phyloP scores from a whole-genome alignment of 2,888 invertebrate genomes.

The Blera fallax region DNA sequence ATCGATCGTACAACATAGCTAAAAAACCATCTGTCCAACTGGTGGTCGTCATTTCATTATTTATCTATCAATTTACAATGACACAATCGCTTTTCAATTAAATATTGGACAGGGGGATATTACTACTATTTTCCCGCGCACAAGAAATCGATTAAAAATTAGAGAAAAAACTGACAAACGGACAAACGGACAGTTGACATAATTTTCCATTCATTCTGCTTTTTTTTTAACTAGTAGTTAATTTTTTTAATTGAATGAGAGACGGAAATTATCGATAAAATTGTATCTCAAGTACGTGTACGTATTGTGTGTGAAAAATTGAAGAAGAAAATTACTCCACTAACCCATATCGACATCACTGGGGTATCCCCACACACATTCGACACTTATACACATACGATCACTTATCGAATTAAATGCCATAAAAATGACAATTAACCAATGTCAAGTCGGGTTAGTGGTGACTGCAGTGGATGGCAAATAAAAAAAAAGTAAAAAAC shows the following conservation, averaged over 20 bases:
- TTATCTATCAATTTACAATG: constrained; percentile 56
- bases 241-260: constrained; percentile 56
- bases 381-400: constrained; percentile 15
- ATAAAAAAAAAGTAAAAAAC: neutral
- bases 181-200: constrained; percentile 39
- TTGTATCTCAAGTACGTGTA: constrained; percentile 21
- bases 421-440: constrained; percentile 67
- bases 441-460: constrained; percentile 64
- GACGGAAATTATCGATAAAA: constrained; percentile 51
- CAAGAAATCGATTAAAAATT: constrained; percentile 57
- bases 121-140: constrained; percentile 19
- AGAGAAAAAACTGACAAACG: neutral
- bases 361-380: constrained; percentile 9
- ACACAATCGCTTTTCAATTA: constrained; percentile 67
- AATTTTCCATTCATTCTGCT: neutral
- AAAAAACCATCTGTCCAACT: constrained; percentile 52
- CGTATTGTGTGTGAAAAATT: neutral
- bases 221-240: constrained; percentile 2
- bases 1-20: neutral
- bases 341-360: constrained; percentile 50
- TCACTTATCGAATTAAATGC: constrained; percentile 64
- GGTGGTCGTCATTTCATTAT: constrained; percentile 60
- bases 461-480: constrained; percentile 17
- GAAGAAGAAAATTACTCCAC: constrained; percentile 50
- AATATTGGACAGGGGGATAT: neutral